phyloP scores from a whole-genome alignment of 2,113 vertebrate genomes.

The Hippopotamus amphibius region DNA sequence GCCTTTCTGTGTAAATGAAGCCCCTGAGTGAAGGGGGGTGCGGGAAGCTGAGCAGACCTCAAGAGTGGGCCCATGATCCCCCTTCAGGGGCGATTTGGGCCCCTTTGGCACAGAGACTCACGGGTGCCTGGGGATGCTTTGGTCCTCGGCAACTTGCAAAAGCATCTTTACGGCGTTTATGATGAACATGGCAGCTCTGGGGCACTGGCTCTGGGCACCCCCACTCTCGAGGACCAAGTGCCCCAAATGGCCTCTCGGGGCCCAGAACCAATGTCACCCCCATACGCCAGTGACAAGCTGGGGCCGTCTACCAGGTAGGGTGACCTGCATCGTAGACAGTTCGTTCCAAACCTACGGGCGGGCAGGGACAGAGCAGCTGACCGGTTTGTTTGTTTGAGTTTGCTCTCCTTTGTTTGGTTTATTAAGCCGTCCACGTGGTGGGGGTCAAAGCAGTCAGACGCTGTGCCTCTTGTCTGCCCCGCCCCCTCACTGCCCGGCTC shows the following conservation, averaged over 20 bases:
- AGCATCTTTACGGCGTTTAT: rapidly evolving
- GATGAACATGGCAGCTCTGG: too few relatives aligned
- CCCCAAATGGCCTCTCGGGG: not conserved
- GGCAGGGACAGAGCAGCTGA: rapidly evolving
- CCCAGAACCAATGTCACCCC: rapidly evolving
- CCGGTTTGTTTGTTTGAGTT: not conserved
- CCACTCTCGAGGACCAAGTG: rapidly evolving
- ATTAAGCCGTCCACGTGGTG: rapidly evolving
- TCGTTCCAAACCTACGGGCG: not conserved
- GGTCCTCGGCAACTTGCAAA: rapidly evolving
- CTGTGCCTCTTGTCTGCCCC: rapidly evolving
- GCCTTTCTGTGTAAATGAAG: not conserved
- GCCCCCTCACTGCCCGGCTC: rapidly evolving
- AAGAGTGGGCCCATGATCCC: too few relatives aligned
- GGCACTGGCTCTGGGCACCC: not conserved
- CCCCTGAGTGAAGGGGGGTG: too few relatives aligned
- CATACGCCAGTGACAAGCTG: rapidly evolving
- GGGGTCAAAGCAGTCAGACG: rapidly evolving
- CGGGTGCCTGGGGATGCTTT: rapidly evolving
- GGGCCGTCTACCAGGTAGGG: rapidly evolving
- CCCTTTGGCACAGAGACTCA: not conserved
- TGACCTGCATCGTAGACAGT: rapidly evolving
- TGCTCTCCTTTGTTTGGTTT: not conserved
- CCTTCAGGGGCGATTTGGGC: rapidly evolving
- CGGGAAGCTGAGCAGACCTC: not conserved